Conservation (phyloP, 2,888 invertebrate genomes). For the Leucania comma region DNA sequence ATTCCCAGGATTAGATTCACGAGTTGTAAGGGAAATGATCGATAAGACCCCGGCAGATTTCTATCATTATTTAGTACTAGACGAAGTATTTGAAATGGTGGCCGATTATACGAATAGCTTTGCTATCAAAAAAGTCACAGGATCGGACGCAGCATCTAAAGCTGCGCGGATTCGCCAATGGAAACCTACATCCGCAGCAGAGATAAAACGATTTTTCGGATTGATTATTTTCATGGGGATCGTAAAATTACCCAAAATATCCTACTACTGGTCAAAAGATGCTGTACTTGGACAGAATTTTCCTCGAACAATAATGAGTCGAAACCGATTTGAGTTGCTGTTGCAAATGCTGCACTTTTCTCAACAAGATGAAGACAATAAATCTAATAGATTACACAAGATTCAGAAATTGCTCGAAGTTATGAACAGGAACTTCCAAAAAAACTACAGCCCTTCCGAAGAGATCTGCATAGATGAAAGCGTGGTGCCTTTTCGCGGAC, state of each 20-base stretch:
- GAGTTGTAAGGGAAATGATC: slow-evolving; percentile 28
- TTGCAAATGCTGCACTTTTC: slow-evolving; percentile 32
- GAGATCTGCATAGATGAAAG: slow-evolving; percentile 36
- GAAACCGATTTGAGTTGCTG: slow-evolving; percentile 27
- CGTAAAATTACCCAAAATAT: slow-evolving; percentile 64
- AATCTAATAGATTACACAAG: slow-evolving; percentile 7
- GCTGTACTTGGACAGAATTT: slow-evolving; percentile 59
- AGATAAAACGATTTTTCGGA: slow-evolving; percentile 68
- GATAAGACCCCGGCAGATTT: slow-evolving; percentile 24
- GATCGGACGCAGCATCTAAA: slow-evolving; percentile 9
- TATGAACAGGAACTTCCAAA: slow-evolving; percentile 9
- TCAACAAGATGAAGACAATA: slow-evolving; percentile 11
- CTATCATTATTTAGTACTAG: slow-evolving; percentile 30
- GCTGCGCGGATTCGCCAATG: slow-evolving; percentile 15
- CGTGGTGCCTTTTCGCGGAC: slow-evolving; percentile 33
- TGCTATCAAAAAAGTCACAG: slow-evolving; percentile 16
- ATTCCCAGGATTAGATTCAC: slow-evolving; percentile 37
- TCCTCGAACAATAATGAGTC: slow-evolving; percentile 62
- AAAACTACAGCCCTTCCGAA: slow-evolving; percentile 16
- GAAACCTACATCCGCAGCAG: slow-evolving; percentile 51
- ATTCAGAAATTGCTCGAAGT: slow-evolving; percentile 6
- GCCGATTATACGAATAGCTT: slow-evolving; percentile 25
- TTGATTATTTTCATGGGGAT: slow-evolving; percentile 69
- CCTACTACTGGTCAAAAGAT: slow-evolving; percentile 68
- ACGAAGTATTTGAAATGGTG: slow-evolving; percentile 21